Conservation (phyloP, 2,113 vertebrate species). For the Poicephalus gulielmi region DNA sequence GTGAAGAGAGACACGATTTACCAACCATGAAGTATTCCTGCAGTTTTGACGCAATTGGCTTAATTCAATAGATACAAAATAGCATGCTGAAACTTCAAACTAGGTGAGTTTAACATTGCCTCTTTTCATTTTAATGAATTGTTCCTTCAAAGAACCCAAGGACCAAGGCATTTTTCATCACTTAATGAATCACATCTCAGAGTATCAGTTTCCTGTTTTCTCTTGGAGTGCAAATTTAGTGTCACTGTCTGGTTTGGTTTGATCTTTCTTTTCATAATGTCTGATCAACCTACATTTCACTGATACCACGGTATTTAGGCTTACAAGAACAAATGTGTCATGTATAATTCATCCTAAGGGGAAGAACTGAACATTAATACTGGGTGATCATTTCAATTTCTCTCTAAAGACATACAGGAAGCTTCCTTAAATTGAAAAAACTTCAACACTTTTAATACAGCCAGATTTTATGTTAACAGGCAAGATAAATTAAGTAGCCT, state of each 20-base stretch:
- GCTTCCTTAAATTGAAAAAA: neutral
- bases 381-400: neutral
- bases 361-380: neutral
- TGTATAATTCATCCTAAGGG: neutral
- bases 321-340: neutral
- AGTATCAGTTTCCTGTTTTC: neutral
- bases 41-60: neutral
- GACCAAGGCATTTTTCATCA: neutral
- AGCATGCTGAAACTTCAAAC: neutral
- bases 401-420: neutral
- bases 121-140: neutral
- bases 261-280: neutral
- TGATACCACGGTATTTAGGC: too few relatives aligned
- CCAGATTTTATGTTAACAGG: neutral
- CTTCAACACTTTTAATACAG: neutral
- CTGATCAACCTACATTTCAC: neutral
- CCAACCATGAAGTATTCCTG: neutral
- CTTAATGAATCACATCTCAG: neutral
- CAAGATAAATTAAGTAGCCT: neutral
- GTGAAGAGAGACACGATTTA: neutral
- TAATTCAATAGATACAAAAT: neutral
- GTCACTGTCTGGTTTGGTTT: neutral
- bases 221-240: neutral
- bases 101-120: neutral
- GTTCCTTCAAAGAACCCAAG: neutral